phyloP scores from a whole-genome alignment of 1,140 invertebrate genomes.

The Drosophila varians region DNA sequence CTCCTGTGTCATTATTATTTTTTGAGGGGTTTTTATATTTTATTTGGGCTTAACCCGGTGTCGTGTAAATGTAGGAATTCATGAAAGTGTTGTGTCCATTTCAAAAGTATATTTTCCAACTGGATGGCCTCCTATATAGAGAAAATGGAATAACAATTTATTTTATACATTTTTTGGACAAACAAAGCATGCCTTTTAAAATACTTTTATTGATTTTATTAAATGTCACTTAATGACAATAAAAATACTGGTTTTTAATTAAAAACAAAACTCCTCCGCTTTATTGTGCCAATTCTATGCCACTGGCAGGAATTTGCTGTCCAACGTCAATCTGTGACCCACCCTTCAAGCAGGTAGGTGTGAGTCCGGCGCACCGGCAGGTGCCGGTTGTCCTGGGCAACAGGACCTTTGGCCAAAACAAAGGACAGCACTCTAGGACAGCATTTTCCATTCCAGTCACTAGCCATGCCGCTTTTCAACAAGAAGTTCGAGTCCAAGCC shows the following conservation, averaged over 20 bases:
- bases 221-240: neutral
- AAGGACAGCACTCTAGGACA: slow-evolving; percentile 19
- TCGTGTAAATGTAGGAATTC: neutral
- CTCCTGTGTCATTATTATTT: slow-evolving; percentile 51
- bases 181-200: neutral
- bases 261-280: neutral
- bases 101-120: neutral
- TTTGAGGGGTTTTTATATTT: neutral
- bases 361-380: slow-evolving; percentile 23
- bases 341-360: slow-evolving; percentile 22
- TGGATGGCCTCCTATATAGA: neutral
- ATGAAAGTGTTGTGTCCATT: neutral
- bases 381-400: slow-evolving; percentile 66
- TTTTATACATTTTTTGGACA: neutral
- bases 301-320: slow-evolving; percentile 17
- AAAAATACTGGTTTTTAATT: too few relatives aligned
- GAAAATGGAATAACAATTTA: neutral
- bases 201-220: neutral
- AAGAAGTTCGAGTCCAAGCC: slow-evolving; percentile 81
- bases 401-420: slow-evolving; percentile 8
- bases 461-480: slow-evolving; percentile 75
- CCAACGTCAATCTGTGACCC: slow-evolving; percentile 33
- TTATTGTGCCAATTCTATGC: slow-evolving; percentile 1
- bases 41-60: neutral
- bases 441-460: slow-evolving; percentile 21